phyloP scores from a whole-genome alignment of 2,113 vertebrate genomes.

The Ammodytes marinus region DNA sequence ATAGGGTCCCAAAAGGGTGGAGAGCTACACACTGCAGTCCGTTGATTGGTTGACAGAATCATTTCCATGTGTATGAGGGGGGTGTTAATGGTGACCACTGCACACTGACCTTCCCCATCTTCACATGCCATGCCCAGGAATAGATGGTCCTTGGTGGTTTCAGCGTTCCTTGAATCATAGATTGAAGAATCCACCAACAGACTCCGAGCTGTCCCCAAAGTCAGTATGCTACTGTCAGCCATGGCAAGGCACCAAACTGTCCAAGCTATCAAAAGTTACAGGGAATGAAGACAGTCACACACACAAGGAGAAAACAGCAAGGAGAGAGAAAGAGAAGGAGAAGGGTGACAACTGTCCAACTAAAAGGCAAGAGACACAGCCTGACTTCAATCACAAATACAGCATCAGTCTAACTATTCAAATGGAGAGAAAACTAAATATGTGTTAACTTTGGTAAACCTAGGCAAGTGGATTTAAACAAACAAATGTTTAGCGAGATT shows the following conservation, averaged over 20 bases:
- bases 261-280: conserved; percentile 64
- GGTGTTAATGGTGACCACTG: background rate
- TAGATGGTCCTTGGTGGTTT: conserved; percentile 89
- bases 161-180: conserved; percentile 91
- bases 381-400: conserved; percentile 33
- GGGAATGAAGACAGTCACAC: conserved; percentile 15
- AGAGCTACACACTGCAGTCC: too few species aligned
- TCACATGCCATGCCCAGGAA: conserved; percentile 80
- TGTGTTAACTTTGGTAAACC: conserved; percentile 11
- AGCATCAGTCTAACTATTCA: conserved; percentile 7
- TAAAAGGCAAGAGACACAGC: conserved; percentile 19
- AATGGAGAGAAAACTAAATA: conserved; percentile 12
- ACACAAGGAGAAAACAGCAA: conserved; percentile 28
- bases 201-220: conserved; percentile 85
- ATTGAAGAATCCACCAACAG: conserved; percentile 92
- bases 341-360: conserved; percentile 56
- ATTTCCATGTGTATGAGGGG: background rate
- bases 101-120: conserved; percentile 87
- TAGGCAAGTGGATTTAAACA: background rate
- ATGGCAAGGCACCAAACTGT: conserved; percentile 82
- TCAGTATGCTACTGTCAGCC: conserved; percentile 90
- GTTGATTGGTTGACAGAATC: too few species aligned
- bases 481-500: background rate
- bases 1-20: too few species aligned
- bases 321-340: conserved; percentile 18